Base-by-base conservation (phyloP, 2,888 invertebrate genomes). In the Peribatodes rhomboidaria region DNA sequence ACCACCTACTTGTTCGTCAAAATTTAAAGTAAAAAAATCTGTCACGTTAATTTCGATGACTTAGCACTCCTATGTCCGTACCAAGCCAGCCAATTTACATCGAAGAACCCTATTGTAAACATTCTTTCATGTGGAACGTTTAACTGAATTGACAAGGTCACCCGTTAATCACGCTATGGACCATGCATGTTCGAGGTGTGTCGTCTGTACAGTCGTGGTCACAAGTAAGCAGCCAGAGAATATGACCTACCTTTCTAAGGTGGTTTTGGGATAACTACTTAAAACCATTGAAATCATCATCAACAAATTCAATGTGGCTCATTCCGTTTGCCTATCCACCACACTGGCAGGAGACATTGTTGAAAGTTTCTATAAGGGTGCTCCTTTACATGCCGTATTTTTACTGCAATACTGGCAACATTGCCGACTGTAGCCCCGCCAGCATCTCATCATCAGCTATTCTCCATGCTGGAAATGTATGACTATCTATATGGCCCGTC, bases 121-220 rank as follows among this genome's bases (percentile, higher is more conserved):
- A 77, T 73, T 82, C 85, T 87, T 83, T 85, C 86, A 84, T 80
- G 89, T 86, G 81, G 83, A 87, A 88, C 88, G 79, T 78, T 74
- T 74, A 18, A 72, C 76, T 80, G 85, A 84, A 87, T 84, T 78
- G 82, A 80, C 87, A 88, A 89, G 88, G 89, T 81, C 87, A 72
- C 67, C 66, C 71, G 73, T 68, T 61, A 59, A 74, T 68, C 69
- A 66, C 66, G 67, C 57, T 53, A 75, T 71, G 70, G 70, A 69
- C 76, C 78, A 79, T 69, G 73, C 75, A 75, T 71, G 61, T 63
- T 61, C 65, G 47, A 49, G 60, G 57, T 63, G 63, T 57, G 55
- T 67, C 65, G 61, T 61, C 37, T 70, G 76, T 82, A 83, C 50
- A 50, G 20, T 50, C 35, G 35, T 35, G 13, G 9, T 20, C 50